Evolutionary conservation across 2,797 vertebrate genomes (phyloP).

Genomic region (Craterocephalus amniculus): DNA sequence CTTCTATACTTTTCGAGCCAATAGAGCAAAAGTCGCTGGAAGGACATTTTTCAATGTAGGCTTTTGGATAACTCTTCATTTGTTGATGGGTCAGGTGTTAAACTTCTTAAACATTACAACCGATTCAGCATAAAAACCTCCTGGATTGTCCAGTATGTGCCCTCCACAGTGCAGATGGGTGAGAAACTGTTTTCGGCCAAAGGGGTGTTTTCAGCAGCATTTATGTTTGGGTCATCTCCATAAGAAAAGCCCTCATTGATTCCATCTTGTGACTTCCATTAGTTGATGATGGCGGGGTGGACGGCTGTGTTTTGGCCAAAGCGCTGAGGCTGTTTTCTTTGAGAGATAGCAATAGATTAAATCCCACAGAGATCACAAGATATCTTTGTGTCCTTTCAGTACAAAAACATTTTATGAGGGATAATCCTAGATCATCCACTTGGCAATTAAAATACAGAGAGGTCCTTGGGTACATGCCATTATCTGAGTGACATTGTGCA

Average conservation of each 20-base stretch:
- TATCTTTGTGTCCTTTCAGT: slow-evolving; percentile 80
- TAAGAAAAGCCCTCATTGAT: slow-evolving; percentile 79
- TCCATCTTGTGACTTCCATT: slow-evolving; percentile 75
- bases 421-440: slow-evolving; percentile 85
- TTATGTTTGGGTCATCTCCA: slow-evolving; percentile 74
- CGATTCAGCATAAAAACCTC: slow-evolving; percentile 1
- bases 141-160: slow-evolving; percentile 10
- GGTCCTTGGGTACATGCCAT: slow-evolving; percentile 53
- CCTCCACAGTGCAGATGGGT: background rate
- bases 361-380: slow-evolving; percentile 82
- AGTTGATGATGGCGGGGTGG: slow-evolving; percentile 72
- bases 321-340: slow-evolving; percentile 69
- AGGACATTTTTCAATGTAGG: background rate
- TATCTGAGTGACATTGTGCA: slow-evolving; percentile 46
- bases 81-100: background rate
- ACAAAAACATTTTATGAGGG: slow-evolving; percentile 86
- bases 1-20: background rate
- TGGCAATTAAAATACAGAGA: slow-evolving; percentile 82
- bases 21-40: slow-evolving; percentile 10
- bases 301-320: slow-evolving; percentile 80
- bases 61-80: background rate
- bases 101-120: background rate
- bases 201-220: slow-evolving; percentile 66
- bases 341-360: slow-evolving; percentile 81
- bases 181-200: slow-evolving; percentile 53